These are phyloP conservation scores for Drosophila mauritiana DNA, from an alignment of 1,140 invertebrate species.

Conservation along the genomic window DNA sequence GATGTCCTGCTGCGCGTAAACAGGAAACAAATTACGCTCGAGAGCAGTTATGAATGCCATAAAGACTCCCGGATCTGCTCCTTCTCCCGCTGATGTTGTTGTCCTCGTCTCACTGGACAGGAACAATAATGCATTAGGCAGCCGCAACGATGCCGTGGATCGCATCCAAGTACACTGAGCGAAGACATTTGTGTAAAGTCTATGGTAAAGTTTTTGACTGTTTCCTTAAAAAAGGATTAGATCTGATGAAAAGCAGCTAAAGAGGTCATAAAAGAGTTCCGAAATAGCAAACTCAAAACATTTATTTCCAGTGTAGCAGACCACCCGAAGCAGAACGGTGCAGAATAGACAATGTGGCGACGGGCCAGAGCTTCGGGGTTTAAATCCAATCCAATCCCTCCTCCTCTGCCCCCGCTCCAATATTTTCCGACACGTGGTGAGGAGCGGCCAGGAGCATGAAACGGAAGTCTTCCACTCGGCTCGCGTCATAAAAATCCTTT, in stretches of 20 bases:
- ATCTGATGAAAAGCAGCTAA: too few relatives aligned
- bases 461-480: constrained; percentile 52
- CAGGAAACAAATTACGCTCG: constrained; percentile 82
- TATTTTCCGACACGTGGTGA: constrained; percentile 55
- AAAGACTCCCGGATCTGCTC: constrained; percentile 50
- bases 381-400: constrained; percentile 26
- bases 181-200: neutral
- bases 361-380: constrained; percentile 32
- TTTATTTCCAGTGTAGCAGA: constrained; percentile 8
- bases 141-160: constrained; percentile 54
- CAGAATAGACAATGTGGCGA: constrained; percentile 47
- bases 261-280: too few relatives aligned
- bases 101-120: constrained; percentile 70
- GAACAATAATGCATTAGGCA: constrained; percentile 79
- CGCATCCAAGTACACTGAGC: constrained; percentile 6
- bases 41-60: constrained; percentile 82
- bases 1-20: constrained; percentile 81
- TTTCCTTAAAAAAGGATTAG: neutral
- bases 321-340: constrained; percentile 3
- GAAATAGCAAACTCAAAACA: neutral
- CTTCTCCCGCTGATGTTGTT: constrained; percentile 30
- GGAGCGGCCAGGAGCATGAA: constrained; percentile 15
- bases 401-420: constrained; percentile 23
- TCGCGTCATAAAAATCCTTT: constrained; percentile 60
- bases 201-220: neutral